Base-by-base conservation (phyloP, 2,888 invertebrate genomes). In the Listrodromus nycthemerus region DNA sequence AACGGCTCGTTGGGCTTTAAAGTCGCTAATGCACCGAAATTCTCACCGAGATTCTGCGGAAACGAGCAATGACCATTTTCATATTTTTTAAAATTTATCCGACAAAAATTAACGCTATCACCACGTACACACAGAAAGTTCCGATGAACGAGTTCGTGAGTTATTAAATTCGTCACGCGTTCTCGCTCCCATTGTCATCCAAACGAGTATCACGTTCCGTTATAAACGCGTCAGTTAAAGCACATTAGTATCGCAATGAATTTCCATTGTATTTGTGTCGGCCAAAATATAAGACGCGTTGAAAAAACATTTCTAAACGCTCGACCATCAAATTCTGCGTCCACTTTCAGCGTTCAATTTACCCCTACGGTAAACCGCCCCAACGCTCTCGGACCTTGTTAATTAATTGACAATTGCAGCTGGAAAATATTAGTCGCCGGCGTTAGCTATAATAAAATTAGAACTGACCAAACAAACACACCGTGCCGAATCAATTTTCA, bases 201-300 rank as follows among this genome's bases (percentile, higher is more conserved):
- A 63, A 75, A 63, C 67, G 67, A 48, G 80, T 50, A 55, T 74
- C 67, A 74, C 67, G 80, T 80, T 45, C 80, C 80, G 80, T 80
- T 80, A 80, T 74, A 69, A 74, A 50, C 48, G 13, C 65, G 61
- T 37, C 61, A 67, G 58, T 58, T 41, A 58, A 73, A 37, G 24
- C n/a, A n/a, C 61, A 69, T 74, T 74, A 69, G 74, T 67, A 69
- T 74, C 27, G n/a, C 41, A 58, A 50, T 80, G 58, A 30, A 52
- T 48, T 21, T 74, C 58, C 58, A 41, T 66, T 33, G 41, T 19
- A 30, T 37, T n/a, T 0, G 10, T 70, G 52, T 73, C 19, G 24
- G 6, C 27, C 61, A 6, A 50, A 45, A 45, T 45, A 45, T 45
- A 4, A 45, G 16, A 45, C 41, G 16, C 16, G 16, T 10, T 45